phyloP scores from a whole-genome alignment of 1,140 invertebrate species.

The Drosophila obscura region DNA sequence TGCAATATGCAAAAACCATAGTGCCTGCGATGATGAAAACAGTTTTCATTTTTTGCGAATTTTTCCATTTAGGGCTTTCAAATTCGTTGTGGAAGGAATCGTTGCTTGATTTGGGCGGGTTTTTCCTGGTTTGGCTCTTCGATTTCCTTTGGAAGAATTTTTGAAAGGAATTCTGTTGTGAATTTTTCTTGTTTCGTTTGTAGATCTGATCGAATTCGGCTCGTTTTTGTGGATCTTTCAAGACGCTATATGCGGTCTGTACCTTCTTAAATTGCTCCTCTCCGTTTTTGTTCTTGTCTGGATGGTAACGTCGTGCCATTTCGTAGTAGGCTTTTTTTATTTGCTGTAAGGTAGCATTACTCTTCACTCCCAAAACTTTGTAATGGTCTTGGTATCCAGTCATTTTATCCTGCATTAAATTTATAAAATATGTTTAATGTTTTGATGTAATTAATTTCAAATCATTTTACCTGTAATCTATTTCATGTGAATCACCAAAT shows the following conservation, averaged over 20 bases:
- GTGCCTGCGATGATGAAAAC: not conserved
- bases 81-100: too few relatives aligned
- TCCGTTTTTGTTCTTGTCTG: conserved; percentile 30
- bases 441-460: not conserved
- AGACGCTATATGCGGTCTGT: not conserved
- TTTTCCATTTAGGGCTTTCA: not conserved
- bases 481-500: too few relatives aligned
- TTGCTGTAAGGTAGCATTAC: not conserved
- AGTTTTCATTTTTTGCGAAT: not conserved
- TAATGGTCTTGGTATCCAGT: conserved; percentile 6
- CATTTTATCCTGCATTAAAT: not conserved
- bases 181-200: too few relatives aligned
- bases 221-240: not conserved
- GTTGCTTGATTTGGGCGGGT: too few relatives aligned
- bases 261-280: not conserved
- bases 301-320: conserved; percentile 7
- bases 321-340: conserved; percentile 14
- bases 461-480: too few relatives aligned
- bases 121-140: too few relatives aligned
- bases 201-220: too few relatives aligned
- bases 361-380: not conserved
- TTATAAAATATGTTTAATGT: not conserved
- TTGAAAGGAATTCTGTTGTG: too few relatives aligned
- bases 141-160: too few relatives aligned
- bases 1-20: not conserved